Evolutionary conservation across 1,140 invertebrate species (phyloP).

Genomic region (Zaprionus africanus): DNA sequence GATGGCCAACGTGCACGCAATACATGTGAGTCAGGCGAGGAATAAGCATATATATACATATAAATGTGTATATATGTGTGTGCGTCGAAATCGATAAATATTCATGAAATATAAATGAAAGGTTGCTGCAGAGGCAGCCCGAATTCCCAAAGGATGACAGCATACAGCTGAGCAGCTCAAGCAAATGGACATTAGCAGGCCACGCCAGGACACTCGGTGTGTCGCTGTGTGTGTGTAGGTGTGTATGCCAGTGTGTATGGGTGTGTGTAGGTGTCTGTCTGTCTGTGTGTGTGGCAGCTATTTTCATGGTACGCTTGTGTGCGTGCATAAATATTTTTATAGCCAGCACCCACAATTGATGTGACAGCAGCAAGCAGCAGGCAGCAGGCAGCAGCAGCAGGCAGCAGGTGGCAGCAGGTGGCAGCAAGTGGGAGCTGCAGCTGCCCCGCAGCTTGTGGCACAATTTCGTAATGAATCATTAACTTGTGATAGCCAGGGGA

Average conservation of each 20-base stretch:
- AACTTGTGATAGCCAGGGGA: slow-evolving; percentile 10
- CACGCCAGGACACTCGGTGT: slow-evolving; percentile 13
- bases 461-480: slow-evolving; percentile 73
- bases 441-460: slow-evolving; percentile 31
- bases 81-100: slow-evolving; percentile 71
- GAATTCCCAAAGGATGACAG: slow-evolving; percentile 70
- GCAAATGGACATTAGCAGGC: slow-evolving; percentile 50
- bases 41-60: neutral
- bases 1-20: slow-evolving; percentile 45
- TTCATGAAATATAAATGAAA: slow-evolving; percentile 76
- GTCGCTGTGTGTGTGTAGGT: too few species aligned
- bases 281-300: neutral
- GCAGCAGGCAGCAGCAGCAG: slow-evolving; percentile 33
- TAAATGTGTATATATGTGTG: slow-evolving; percentile 1
- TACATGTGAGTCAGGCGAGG: slow-evolving; percentile 7
- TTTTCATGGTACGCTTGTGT: slow-evolving; percentile 32
- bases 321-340: slow-evolving; percentile 69
- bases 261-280: too few species aligned
- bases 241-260: too few species aligned
- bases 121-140: slow-evolving; percentile 26
- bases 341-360: slow-evolving; percentile 35
- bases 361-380: slow-evolving; percentile 32
- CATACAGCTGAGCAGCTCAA: slow-evolving; percentile 49
- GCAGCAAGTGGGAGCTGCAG: slow-evolving; percentile 19
- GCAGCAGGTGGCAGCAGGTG: slow-evolving; percentile 2